Evolutionary conservation across 2,888 invertebrate species (phyloP), one percentile per base, ranked within the genome.

Genomic region (Hypselothyrea guttata): DNA sequence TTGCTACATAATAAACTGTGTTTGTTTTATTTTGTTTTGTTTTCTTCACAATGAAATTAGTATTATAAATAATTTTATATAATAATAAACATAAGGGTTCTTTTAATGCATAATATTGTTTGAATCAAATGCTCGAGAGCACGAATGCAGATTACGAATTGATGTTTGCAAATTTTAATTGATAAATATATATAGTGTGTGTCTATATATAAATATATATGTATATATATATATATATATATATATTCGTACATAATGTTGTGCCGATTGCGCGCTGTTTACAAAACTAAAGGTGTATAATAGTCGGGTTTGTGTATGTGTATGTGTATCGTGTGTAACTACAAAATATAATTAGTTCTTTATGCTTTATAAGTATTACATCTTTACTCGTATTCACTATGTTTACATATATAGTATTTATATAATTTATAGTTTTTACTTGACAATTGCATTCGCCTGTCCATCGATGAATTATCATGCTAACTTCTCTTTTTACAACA

Each of bases 1-100:
- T 74, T 72, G 61, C 84, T 86, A 84, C 78, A 86, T 86, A 86
- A 86, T 86, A 82, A 83, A 82, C 72, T 75, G 72, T 72, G 59
- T 67, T 59, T 53, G 40, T 62, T 59, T 58, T 58, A 56, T 56
- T 56, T 51, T 42, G 54, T 56, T 75, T 59, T 33, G 42, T 55
- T 60, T 70, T 81, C 68, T 51, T 81, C 78, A 78, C 78, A 84
- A 78, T 84, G 82, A 84, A 78, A 78, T 78, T 75, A 78, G 75
- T 69, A 49, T 78, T 78, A 84, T 82, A 64, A 61, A 69, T 84
- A 81, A 71, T 71, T 61, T n/a, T 64, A 65, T 83, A 82, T 67
- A 81, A 81, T 81, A 76, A 76, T 85, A 81, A 81, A 85, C 78
- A 82, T 82, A 78, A 84, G 75, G 82, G 49, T 72, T 22, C 2